phyloP scores from a whole-genome alignment of 2,113 vertebrate genomes.

The Pluvianellus socialis region DNA sequence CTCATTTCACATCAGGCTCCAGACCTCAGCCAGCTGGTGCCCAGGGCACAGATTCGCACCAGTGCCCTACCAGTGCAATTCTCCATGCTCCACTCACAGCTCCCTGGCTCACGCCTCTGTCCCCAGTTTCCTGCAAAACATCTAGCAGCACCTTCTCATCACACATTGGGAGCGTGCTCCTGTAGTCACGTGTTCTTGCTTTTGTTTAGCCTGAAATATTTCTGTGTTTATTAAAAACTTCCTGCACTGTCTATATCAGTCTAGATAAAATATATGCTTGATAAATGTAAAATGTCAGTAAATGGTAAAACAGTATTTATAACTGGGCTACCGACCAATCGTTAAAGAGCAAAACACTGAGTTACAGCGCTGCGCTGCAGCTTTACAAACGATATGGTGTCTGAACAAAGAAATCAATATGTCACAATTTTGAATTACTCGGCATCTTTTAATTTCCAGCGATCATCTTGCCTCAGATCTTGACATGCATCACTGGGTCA shows the following conservation, averaged over 20 bases:
- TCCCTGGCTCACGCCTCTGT: background rate
- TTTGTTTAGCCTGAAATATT: background rate
- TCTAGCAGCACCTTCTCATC: background rate
- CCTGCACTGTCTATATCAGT: background rate
- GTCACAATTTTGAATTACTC: background rate
- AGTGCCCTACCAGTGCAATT: background rate
- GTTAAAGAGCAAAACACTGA: background rate
- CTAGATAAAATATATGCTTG: background rate
- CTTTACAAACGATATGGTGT: background rate
- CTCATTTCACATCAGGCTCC: background rate
- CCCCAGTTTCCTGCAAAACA: background rate
- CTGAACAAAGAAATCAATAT: slow-evolving; percentile 12
- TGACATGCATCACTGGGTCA: background rate
- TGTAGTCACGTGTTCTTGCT: accelerated
- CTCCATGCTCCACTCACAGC: background rate
- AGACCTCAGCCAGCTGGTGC: background rate
- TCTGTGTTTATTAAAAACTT: background rate
- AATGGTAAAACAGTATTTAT: background rate
- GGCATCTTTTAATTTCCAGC: slow-evolving; percentile 12
- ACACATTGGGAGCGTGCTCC: background rate
- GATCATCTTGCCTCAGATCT: slow-evolving; percentile 5
- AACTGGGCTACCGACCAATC: background rate
- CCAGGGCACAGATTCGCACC: background rate
- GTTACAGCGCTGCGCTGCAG: background rate
- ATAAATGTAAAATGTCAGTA: slow-evolving; percentile 12